Percentiles rank a stretch among this genome's conserved stretches.
Evolutionary conservation across 2,797 vertebrate genomes (phyloP).

Genomic region (Acridotheres tristis): DNA sequence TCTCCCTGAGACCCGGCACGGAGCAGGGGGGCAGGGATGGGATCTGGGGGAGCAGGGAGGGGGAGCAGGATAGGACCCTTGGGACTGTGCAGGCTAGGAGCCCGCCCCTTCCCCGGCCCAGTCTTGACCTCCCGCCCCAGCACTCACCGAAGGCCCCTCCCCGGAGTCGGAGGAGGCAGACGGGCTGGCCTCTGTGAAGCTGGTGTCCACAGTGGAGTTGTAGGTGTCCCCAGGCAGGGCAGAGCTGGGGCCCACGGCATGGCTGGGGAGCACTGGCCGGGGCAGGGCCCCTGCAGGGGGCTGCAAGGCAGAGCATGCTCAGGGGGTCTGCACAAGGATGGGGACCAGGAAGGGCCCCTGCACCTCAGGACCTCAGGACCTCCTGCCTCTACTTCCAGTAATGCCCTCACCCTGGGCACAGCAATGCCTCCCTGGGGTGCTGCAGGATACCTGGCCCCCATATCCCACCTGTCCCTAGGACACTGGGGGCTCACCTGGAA

Average conservation of each 20-base stretch:
- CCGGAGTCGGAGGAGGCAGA: slow-evolving; percentile 72
- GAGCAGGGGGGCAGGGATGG: not conserved
- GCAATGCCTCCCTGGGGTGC: not conserved
- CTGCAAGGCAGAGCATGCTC: slow-evolving; percentile 50
- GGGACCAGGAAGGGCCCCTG: not conserved
- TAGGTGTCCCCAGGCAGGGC: slow-evolving; percentile 91
- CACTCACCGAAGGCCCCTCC: slow-evolving; percentile 81
- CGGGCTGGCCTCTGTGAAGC: slow-evolving; percentile 76
- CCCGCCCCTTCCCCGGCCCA: not conserved
- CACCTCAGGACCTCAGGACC: not conserved
- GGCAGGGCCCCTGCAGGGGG: slow-evolving; percentile 81
- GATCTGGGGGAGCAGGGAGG: not conserved
- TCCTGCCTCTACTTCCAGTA: not conserved
- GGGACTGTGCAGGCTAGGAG: not conserved
- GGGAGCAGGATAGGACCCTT: not conserved
- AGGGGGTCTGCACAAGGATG: not conserved
- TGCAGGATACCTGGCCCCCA: not conserved
- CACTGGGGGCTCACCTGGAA: slow-evolving; percentile 86
- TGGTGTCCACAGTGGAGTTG: slow-evolving; percentile 86
- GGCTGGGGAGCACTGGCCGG: slow-evolving; percentile 84
- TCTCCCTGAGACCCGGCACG: not conserved
- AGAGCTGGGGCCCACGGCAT: slow-evolving; percentile 85
- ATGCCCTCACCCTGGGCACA: not conserved
- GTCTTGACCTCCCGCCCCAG: accelerated
- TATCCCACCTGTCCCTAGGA: not conserved